phyloP scores from a whole-genome alignment of 92 coral and sea anemone genomes.

The Parazoanthus swiftii region DNA sequence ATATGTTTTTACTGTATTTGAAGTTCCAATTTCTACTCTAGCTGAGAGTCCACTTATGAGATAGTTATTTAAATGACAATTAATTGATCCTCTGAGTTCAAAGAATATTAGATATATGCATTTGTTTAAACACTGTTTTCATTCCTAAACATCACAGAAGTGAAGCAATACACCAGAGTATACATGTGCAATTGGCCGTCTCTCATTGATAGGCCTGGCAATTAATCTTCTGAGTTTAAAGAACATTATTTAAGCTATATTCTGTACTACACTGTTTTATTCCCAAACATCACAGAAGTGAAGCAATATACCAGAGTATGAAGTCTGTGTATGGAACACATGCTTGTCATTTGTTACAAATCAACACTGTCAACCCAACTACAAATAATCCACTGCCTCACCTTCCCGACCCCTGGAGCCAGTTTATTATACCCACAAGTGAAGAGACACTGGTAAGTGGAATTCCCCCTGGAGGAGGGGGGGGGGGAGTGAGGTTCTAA shows the following conservation, averaged over 20 bases:
- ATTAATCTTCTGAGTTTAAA: no score
- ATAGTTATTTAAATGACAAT: no score
- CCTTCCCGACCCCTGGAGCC: conserved; percentile 97
- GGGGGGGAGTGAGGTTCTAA: no score
- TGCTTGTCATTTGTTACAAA: conserved; percentile 89
- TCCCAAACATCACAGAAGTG: conserved; percentile 69
- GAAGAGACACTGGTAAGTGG: conserved; percentile 80
- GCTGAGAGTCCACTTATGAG: no score
- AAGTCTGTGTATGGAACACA: conserved; percentile 94
- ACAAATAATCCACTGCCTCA: conserved; percentile 72
- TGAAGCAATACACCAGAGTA: conserved; percentile 92
- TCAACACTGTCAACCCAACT: conserved; percentile 77
- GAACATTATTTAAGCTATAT: no score
- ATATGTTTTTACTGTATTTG: no score
- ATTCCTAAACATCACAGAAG: conserved; percentile 63
- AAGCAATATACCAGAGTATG: conserved; percentile 95
- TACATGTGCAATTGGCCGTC: no score
- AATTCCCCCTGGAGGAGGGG: no score
- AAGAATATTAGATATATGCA: no score
- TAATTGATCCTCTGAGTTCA: no score
- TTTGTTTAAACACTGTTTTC: background rate
- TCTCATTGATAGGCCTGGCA: no score
- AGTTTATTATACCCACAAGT: conserved; percentile 91
- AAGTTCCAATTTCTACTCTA: no score
- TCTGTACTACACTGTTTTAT: background rate